Conservation (phyloP, 2,113 vertebrate species). For the Verasper variegatus region DNA sequence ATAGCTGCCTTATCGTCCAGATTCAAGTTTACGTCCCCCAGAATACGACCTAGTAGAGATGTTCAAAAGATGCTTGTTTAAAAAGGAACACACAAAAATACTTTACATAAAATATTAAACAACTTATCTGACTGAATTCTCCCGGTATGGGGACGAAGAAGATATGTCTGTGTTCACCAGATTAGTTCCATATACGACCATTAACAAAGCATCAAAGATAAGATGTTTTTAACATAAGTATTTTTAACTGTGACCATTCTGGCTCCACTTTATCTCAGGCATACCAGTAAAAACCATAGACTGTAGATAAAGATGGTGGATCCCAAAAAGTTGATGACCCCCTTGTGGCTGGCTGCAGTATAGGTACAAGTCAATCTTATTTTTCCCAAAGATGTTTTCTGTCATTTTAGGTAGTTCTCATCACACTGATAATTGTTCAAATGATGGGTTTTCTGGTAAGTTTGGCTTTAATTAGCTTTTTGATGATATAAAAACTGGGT, state of each 20-base stretch:
- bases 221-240: too few relatives aligned
- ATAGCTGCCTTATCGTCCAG: conserved; percentile 84
- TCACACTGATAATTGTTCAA: too few relatives aligned
- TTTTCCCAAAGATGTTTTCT: too few relatives aligned
- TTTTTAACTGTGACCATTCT: too few relatives aligned
- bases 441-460: too few relatives aligned
- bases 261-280: too few relatives aligned
- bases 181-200: neutral
- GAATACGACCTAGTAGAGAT: conserved; percentile 79
- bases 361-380: neutral
- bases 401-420: too few relatives aligned
- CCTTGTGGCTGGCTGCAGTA: neutral
- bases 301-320: too few relatives aligned
- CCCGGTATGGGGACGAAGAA: neutral
- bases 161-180: neutral
- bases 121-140: neutral
- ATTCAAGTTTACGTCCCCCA: conserved; percentile 85
- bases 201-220: neutral
- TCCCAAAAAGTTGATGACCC: too few relatives aligned
- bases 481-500: too few relatives aligned
- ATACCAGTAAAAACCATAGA: too few relatives aligned
- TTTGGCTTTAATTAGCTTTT: too few relatives aligned
- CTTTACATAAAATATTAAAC: neutral
- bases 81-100: neutral
- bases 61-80: neutral